A percentile compares a stretch with the other conserved stretches of the same genome.
Conservation (phyloP, 2,888 invertebrate species). For the Ellobium chinense region DNA sequence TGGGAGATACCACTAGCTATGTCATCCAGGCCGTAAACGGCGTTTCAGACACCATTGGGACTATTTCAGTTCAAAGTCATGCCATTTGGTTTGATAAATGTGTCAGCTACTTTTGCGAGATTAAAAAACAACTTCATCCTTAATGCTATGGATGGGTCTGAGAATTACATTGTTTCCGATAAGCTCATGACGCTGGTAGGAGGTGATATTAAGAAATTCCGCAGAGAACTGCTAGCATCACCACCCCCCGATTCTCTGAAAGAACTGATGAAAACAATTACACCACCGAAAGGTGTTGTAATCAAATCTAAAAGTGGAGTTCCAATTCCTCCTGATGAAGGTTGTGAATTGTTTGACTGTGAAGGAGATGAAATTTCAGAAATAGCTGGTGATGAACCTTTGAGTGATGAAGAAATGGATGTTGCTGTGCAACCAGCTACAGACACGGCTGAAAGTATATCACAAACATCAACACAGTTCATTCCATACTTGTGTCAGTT, state of each 20-base stretch:
- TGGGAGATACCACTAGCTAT: too few species aligned
- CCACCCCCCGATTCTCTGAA: neutral
- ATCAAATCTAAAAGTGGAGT: neutral
- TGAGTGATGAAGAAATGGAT: neutral
- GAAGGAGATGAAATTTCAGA: neutral
- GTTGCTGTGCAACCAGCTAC: neutral
- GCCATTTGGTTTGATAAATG: too few species aligned
- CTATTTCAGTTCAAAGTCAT: too few species aligned
- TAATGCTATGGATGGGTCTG: neutral
- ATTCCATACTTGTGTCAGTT: neutral
- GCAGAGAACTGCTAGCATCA: neutral
- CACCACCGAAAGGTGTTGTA: neutral
- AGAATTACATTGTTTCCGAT: neutral
- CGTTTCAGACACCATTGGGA: too few species aligned
- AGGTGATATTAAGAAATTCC: neutral
- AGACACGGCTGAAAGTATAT: neutral
- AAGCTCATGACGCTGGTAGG: neutral
- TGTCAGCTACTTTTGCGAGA: too few species aligned
- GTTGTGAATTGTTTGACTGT: neutral
- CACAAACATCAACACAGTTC: neutral
- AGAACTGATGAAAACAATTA: neutral
- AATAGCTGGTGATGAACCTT: neutral
- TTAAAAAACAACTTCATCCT: neutral
- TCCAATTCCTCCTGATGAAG: neutral
- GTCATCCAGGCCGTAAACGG: too few species aligned